phyloP scores from a whole-genome alignment of 2,797 vertebrate genomes.

The Todus mexicanus region DNA sequence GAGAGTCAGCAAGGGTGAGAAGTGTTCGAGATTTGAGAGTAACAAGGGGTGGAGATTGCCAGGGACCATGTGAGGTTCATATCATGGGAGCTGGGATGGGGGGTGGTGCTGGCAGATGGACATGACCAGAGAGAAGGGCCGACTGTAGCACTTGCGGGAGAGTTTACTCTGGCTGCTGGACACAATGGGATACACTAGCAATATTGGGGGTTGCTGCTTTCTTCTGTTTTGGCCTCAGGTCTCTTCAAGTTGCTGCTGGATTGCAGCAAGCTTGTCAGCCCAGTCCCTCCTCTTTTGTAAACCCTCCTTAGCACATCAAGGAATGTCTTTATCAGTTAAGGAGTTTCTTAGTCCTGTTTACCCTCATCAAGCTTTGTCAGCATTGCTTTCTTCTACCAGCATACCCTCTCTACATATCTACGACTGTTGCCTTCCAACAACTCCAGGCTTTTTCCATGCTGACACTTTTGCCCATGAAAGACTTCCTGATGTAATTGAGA shows the following conservation, averaged over 20 bases:
- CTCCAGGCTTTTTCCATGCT: neutral
- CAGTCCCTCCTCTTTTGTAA: neutral
- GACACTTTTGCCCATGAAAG: neutral
- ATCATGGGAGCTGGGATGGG: neutral
- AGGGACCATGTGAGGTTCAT: rapidly evolving
- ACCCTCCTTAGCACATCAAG: neutral
- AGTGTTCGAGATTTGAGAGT: neutral
- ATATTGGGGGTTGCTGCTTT: neutral
- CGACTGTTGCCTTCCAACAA: neutral
- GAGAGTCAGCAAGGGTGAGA: neutral
- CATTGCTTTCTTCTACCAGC: neutral
- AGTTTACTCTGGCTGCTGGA: neutral
- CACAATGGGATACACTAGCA: rapidly evolving
- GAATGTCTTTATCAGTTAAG: neutral
- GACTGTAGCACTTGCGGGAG: neutral
- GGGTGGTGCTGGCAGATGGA: neutral
- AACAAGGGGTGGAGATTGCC: neutral
- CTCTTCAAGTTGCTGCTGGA: neutral
- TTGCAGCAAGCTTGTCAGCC: neutral
- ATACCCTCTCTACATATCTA: neutral
- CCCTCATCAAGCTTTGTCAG: neutral
- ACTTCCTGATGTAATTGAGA: neutral
- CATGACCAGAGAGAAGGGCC: neutral
- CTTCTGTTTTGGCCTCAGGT: neutral
- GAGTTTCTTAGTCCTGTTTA: neutral